phyloP scores from a whole-genome alignment of 2,888 invertebrate genomes.

The Eristalis intricaria region DNA sequence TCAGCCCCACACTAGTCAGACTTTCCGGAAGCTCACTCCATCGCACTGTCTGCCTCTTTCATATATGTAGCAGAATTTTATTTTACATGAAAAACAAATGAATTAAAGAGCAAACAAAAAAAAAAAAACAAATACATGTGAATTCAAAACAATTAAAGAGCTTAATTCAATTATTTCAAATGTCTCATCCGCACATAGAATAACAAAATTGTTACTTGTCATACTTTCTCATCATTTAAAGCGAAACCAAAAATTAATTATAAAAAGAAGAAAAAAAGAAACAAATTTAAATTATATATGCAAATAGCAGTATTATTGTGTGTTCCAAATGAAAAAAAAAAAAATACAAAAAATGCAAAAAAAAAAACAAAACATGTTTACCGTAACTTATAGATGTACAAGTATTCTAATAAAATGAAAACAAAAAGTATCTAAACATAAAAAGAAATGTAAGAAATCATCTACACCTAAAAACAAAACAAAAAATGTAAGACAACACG shows the following conservation, averaged over 20 bases:
- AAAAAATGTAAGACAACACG: slow-evolving; percentile 44
- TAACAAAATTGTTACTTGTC: slow-evolving; percentile 54
- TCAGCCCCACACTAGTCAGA: background rate
- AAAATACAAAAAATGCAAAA: slow-evolving; percentile 27
- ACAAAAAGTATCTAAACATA: slow-evolving; percentile 59
- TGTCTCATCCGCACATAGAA: slow-evolving; percentile 59
- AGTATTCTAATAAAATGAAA: slow-evolving; percentile 65
- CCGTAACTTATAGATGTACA: slow-evolving; percentile 70
- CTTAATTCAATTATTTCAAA: slow-evolving; percentile 53
- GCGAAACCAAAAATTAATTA: slow-evolving; percentile 45
- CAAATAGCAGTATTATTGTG: slow-evolving; percentile 72
- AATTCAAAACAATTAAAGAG: slow-evolving; percentile 34
- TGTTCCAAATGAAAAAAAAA: slow-evolving; percentile 63
- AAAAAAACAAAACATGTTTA: slow-evolving; percentile 54
- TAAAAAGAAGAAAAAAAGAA: slow-evolving; percentile 32
- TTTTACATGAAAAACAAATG: background rate
- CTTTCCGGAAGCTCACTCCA: background rate
- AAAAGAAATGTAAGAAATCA: slow-evolving; percentile 44
- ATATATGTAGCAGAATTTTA: background rate
- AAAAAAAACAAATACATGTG: slow-evolving; percentile 5
- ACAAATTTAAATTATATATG: slow-evolving; percentile 61
- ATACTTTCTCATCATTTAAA: slow-evolving; percentile 56
- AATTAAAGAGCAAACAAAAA: background rate
- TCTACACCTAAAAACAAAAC: slow-evolving; percentile 37
- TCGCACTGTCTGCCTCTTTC: background rate